Base-by-base conservation (phyloP, 2,888 invertebrate species). In the Diloba caeruleocephala region DNA sequence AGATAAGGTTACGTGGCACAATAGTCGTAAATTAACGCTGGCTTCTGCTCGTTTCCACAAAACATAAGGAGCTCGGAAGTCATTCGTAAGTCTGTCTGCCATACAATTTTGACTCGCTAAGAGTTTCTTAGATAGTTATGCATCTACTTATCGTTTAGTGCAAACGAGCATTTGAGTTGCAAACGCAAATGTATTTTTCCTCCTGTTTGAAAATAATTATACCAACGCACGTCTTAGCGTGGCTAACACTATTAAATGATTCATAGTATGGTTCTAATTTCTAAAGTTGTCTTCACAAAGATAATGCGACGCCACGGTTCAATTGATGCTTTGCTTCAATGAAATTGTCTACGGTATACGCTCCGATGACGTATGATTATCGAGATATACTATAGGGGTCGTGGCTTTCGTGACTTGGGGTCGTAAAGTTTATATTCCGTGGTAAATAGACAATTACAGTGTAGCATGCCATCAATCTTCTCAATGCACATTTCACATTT, bases 1-100 rank as follows among this genome's bases (percentile, higher is more conserved):
- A 76, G 75, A 78, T 79, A 79, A 76, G 67, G 64, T 71, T 74
- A 79, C 78, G 78, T 80, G 66, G 75, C 58, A 64, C 74, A 74
- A 74, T 70, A 53, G 61, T 76, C 67, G 71, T 77, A 74, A 78
- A 79, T 69, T 73, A 64, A 56, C 65, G 10, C 31, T 34, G 48
- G 55, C 39, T 48, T 44, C 12, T 10, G 14, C 39, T n/a, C n/a
- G n/a, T n/a, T n/a, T n/a, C n/a, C n/a, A n/a, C n/a, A n/a, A n/a
- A n/a, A n/a, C n/a, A n/a, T n/a, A n/a, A n/a, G n/a, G n/a, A n/a
- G n/a, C n/a, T n/a, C n/a, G n/a, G n/a, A n/a, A n/a, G n/a, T n/a
- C n/a, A n/a, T n/a, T n/a, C n/a, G n/a, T n/a, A n/a, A n/a, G n/a
- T n/a, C n/a, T n/a, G n/a, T n/a, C n/a, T n/a, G n/a, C n/a, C n/a